Percentiles rank a stretch among this genome's conserved stretches.
Evolutionary conservation across 2,797 vertebrate genomes (phyloP).

Genomic region (Halcyon leucocephala): DNA sequence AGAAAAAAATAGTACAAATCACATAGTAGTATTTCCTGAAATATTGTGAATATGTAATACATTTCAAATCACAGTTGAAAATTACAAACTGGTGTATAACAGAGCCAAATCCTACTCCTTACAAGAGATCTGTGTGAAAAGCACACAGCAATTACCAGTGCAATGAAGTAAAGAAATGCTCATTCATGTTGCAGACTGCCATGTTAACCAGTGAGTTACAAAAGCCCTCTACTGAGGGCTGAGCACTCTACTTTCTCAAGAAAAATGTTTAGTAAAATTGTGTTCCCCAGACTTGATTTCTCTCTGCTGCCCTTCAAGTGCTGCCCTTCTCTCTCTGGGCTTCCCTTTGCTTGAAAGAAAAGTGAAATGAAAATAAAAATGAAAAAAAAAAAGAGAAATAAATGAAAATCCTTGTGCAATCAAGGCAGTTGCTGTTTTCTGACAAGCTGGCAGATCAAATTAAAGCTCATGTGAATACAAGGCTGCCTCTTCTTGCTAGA

Average conservation of each 20-base stretch:
- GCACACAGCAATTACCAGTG: not conserved
- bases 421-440: not conserved
- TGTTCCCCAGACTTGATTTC: not conserved
- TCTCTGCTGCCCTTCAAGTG: not conserved
- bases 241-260: conserved; percentile 20
- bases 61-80: not conserved
- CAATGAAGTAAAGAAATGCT: not conserved
- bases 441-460: conserved; percentile 10
- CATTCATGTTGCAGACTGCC: conserved; percentile 1
- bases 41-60: not conserved
- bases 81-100: not conserved
- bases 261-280: not conserved
- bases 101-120: not conserved
- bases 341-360: too few species aligned
- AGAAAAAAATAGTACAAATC: not conserved
- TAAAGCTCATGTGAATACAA: not conserved
- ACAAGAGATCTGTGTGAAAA: not conserved
- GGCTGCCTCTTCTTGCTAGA: not conserved
- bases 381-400: not conserved
- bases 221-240: not conserved
- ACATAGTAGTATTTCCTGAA: not conserved
- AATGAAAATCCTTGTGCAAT: not conserved
- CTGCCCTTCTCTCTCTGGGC: too few species aligned
- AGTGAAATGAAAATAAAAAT: not conserved
- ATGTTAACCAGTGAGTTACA: not conserved